Evolutionary conservation across 2,113 vertebrate genomes (phyloP).

Genomic region (Ameiurus melas): DNA sequence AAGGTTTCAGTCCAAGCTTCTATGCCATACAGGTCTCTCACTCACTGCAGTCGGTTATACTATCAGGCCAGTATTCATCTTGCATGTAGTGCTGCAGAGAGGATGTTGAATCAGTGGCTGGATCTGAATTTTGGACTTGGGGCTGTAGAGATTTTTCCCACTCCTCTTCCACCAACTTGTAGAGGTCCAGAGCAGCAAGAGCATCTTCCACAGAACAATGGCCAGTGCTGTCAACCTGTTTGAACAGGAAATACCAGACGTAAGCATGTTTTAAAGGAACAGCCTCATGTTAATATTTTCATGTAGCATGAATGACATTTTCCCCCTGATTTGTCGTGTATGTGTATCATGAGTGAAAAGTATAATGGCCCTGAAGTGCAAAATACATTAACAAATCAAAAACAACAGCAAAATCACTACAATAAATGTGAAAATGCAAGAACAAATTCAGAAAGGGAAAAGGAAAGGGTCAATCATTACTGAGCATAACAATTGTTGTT

Average conservation of each 20-base stretch:
- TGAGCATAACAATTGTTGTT: neutral
- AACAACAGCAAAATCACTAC: neutral
- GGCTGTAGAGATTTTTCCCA: slow-evolving; percentile 74
- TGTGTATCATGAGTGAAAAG: neutral
- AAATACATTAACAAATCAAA: too few relatives aligned
- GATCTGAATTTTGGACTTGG: slow-evolving; percentile 18
- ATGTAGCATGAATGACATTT: neutral
- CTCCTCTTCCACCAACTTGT: slow-evolving; percentile 85
- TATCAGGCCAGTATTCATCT: slow-evolving; percentile 87
- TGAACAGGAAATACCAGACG: neutral
- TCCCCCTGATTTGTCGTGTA: neutral
- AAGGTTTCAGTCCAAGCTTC: neutral
- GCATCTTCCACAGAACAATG: slow-evolving; percentile 94
- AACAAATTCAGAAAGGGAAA: neutral
- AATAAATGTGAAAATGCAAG: neutral
- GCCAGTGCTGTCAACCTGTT: slow-evolving; percentile 77
- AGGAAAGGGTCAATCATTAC: neutral
- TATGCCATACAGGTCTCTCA: slow-evolving; percentile 39
- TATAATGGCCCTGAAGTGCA: too few relatives aligned
- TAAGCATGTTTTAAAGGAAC: neutral
- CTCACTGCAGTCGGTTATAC: slow-evolving; percentile 64
- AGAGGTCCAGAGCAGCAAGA: slow-evolving; percentile 85
- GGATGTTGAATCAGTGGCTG: slow-evolving; percentile 58
- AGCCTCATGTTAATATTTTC: neutral
- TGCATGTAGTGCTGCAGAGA: slow-evolving; percentile 84